Percentiles rank a stretch among this genome's conserved stretches.
Conservation (phyloP, 2,888 invertebrate species). For the Heterodera filipjevi region DNA sequence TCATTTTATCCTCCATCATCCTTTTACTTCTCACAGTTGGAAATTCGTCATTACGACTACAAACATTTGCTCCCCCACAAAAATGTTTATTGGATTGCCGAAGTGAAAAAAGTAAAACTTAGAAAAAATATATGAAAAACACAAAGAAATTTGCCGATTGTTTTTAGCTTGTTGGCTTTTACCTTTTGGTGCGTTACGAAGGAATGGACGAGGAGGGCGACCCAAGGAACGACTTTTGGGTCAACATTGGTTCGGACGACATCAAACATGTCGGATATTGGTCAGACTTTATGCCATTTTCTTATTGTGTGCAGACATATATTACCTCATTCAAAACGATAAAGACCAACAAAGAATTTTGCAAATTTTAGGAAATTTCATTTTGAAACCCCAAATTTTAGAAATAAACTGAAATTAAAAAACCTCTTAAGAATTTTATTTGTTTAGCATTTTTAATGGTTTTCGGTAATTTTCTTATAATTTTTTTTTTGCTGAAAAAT, state of each 20-base stretch:
- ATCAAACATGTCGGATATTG: slow-evolving; percentile 99
- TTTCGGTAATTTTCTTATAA: too few species aligned
- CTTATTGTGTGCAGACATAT: too few species aligned
- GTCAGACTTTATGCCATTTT: slow-evolving; percentile 69
- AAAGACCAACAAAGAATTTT: too few species aligned
- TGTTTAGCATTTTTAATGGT: too few species aligned
- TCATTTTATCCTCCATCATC: too few species aligned
- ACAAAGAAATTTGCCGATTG: background rate
- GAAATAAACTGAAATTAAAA: too few species aligned
- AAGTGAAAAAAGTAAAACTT: slow-evolving; percentile 78
- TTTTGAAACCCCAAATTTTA: too few species aligned
- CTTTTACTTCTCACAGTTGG: slow-evolving; percentile 38
- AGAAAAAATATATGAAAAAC: too few species aligned
- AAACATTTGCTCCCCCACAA: slow-evolving; percentile 31
- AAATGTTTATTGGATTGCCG: slow-evolving; percentile 88
- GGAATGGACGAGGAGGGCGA: slow-evolving; percentile 81
- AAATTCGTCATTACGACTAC: slow-evolving; percentile 37
- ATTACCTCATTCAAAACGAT: too few species aligned
- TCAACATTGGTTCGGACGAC: slow-evolving; percentile 87
- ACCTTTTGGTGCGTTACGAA: slow-evolving; percentile 77
- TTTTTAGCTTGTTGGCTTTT: slow-evolving; percentile 69
- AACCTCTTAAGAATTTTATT: too few species aligned
- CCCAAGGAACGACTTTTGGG: slow-evolving; percentile 90
- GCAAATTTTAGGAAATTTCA: too few species aligned
- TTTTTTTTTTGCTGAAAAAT: too few species aligned